Conservation (phyloP, 2,888 invertebrate genomes). For the Rotaria sp. region DNA sequence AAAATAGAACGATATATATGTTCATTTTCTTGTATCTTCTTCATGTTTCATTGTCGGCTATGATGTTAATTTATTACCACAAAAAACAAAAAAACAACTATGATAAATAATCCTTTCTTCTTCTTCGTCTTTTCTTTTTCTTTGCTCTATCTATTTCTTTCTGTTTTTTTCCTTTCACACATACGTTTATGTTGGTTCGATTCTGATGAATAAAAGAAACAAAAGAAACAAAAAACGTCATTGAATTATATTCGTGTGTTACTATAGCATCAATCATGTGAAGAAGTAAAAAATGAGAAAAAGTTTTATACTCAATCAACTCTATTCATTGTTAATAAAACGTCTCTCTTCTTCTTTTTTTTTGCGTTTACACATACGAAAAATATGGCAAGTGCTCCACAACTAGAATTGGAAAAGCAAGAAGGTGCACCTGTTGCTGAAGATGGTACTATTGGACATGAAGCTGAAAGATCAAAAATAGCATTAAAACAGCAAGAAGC, state of each 20-base stretch:
- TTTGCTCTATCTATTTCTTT: background rate
- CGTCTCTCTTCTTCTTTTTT: too few relatives aligned
- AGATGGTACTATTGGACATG: background rate
- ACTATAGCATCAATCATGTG: background rate
- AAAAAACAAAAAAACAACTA: background rate
- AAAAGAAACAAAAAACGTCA: background rate
- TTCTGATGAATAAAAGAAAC: background rate
- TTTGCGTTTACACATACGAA: too few relatives aligned
- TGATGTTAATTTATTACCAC: background rate
- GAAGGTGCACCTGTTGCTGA: background rate
- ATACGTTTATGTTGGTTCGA: background rate
- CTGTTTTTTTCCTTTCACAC: background rate
- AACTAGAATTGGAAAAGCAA: background rate
- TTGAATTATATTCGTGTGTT: background rate
- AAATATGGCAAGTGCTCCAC: background rate
- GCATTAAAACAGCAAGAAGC: background rate
- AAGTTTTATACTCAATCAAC: background rate
- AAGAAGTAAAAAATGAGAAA: background rate
- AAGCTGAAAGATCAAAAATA: background rate
- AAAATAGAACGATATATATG: background rate
- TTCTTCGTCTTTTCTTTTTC: background rate
- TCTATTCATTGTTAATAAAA: too few relatives aligned
- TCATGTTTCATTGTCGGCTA: background rate
- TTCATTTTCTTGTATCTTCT: background rate
- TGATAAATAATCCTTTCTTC: background rate